Base-by-base conservation (phyloP, 2,888 invertebrate genomes). In the Hesperia comma region DNA sequence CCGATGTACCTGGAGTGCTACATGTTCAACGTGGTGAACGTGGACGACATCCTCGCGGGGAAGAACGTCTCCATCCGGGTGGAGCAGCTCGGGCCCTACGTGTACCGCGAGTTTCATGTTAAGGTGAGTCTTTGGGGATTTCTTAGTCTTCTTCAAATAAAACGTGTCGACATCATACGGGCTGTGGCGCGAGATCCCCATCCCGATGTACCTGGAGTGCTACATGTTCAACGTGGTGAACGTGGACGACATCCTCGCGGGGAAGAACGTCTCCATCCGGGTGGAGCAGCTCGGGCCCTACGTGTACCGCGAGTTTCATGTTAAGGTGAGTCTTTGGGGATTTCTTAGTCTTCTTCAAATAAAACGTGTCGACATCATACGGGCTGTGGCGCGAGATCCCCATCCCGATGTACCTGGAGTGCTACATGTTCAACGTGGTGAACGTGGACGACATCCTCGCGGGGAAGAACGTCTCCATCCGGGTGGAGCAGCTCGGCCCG, bases 141-240 rank as follows among this genome's bases (percentile, higher is more conserved):
- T 33, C 1, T 8, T 33, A 33, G 32, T 6, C 32, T 32, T 5
- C 5, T 32, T n/a, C n/a, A n/a, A n/a, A n/a, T n/a, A n/a, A n/a
- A n/a, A 93, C 0, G 87, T 91, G 5, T 96, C 96, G 0, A 92
- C 87, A 68, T 95, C 95, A 33, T 98, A 94, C 82, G 83, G 93
- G 0, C 93, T 96, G 74, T 98, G 98, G 98, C 90, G 94, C 70
- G 95, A 96, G 78, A 96, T 96, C 0, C 97, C 97, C 0, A 95
- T 97, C 70, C 97, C 97, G 0, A 96, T 97, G 94, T 96, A 95
- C 80, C 85, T 97, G 60, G 95, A 95, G 73, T 93, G 96, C 71
- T 94, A 94, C 79, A 87, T 97, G 79, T 97, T 95, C 79, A 96
- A 97, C 83, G 96, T 97, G 93, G 96, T 95, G 0, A 97, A 98